Percentiles rank a stretch among this genome's conserved stretches.
Conservation (phyloP, 2,113 vertebrate genomes). For the Menidia beryllina region DNA sequence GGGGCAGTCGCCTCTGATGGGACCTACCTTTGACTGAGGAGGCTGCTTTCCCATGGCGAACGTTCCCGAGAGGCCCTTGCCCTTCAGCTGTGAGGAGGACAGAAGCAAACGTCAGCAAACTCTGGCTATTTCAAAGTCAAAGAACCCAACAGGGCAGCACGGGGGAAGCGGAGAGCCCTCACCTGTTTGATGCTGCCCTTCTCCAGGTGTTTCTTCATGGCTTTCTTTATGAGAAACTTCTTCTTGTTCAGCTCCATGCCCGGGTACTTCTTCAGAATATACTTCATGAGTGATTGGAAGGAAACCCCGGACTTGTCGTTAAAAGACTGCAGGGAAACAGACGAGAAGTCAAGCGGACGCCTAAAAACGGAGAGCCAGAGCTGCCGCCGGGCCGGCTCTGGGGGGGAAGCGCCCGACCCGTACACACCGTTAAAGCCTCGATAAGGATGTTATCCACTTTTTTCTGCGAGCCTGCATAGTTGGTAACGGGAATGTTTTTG, state of each 20-base stretch:
- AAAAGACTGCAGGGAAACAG: slow-evolving; percentile 82
- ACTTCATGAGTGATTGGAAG: slow-evolving; percentile 91
- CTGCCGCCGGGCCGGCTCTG: not conserved
- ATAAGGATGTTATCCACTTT: slow-evolving; percentile 94
- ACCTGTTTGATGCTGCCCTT: slow-evolving; percentile 94
- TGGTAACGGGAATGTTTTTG: slow-evolving; percentile 90
- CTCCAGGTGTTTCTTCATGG: slow-evolving; percentile 92
- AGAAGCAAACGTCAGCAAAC: not conserved
- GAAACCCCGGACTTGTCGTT: slow-evolving; percentile 91
- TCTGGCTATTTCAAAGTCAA: not conserved
- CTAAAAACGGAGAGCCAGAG: not conserved
- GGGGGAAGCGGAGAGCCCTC: not conserved
- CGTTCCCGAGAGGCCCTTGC: slow-evolving; percentile 96
- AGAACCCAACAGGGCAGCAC: no score
- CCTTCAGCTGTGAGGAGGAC: slow-evolving; percentile 83
- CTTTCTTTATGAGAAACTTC: slow-evolving; percentile 94
- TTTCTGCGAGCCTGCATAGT: slow-evolving; percentile 89
- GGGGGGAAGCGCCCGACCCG: not conserved
- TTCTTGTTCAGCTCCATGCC: slow-evolving; percentile 92
- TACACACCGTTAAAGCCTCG: slow-evolving; percentile 91
- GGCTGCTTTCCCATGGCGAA: slow-evolving; percentile 92
- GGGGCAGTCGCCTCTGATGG: not conserved
- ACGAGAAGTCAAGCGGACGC: not conserved
- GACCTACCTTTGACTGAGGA: slow-evolving; percentile 84
- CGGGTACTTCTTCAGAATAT: slow-evolving; percentile 92